phyloP scores from a whole-genome alignment of 2,888 invertebrate species.

The Eupithecia pulchellata region DNA sequence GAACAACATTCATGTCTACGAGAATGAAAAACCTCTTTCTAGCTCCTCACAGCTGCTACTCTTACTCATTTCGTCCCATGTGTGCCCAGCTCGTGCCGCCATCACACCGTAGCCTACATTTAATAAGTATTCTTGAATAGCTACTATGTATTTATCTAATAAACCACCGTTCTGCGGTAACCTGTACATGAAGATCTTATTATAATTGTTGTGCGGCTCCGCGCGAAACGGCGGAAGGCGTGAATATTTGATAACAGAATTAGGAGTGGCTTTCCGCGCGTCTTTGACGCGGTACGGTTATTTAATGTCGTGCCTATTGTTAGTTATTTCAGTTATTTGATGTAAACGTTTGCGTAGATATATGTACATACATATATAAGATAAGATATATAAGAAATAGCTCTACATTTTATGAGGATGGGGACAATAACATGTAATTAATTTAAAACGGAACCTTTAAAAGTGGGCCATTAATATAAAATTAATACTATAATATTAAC shows the following conservation, averaged over 20 bases:
- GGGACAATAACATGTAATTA: neutral
- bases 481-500: neutral
- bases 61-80: neutral
- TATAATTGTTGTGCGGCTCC: conserved; percentile 27
- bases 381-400: too few species aligned
- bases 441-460: neutral
- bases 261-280: conserved; percentile 19
- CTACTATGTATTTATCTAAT: neutral
- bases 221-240: conserved; percentile 24
- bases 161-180: conserved; percentile 7
- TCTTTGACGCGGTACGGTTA: conserved; percentile 9
- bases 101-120: neutral
- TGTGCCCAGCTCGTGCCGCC: neutral
- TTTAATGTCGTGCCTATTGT: conserved; percentile 3
- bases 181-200: conserved; percentile 18
- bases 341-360: neutral
- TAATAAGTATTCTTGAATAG: neutral
- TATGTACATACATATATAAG: too few species aligned
- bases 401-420: neutral
- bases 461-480: neutral
- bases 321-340: conserved; percentile 16
- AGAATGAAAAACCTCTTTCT: too few species aligned
- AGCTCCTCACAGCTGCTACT: too few species aligned
- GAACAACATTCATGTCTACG: too few species aligned
- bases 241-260: conserved; percentile 28